Base-by-base conservation (phyloP, 2,888 invertebrate genomes). In the Pyralis farinalis region DNA sequence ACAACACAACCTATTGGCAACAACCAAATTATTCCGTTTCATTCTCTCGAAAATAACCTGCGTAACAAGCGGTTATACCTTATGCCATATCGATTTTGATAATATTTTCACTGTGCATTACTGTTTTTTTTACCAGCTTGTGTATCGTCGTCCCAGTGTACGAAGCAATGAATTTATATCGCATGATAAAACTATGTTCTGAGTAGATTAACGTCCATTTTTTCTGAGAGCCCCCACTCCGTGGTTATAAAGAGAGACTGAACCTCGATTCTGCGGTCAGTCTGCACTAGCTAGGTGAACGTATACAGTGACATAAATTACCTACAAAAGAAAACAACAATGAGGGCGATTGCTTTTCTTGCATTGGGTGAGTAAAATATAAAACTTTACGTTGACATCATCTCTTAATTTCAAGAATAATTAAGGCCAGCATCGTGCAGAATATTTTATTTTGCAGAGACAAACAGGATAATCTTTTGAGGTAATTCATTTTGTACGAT, bases 321-420 rank as follows among this genome's bases (percentile, higher is more conserved):
- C 56, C 60, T 57, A 53, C 42, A 48, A 56, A 34, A 46, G 40
- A 35, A 40, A 58, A 35, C 12, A 44, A 62, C 51, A 48, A 86
- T 86, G 86, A 86, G 78, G 72, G 63, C 72, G 32, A 53, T 69
- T 30, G 73, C 74, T 45, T 55, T 86, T 39, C 57, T 81, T 60
- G 53, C 82, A 61, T 77, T 86, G 37, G 86, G 86, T 86, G 53
- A 85, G 86, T 66, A 16, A 16, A n/a, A 2, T 16, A 3, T 16
- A 16, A 16, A 16, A 16, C 16, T 16, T n/a, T n/a, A n/a, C n/a
- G n/a, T n/a, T n/a, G n/a, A n/a, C n/a, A n/a, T n/a, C n/a, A n/a
- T n/a, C n/a, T n/a, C n/a, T n/a, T n/a, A n/a, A n/a, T n/a, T n/a
- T n/a, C n/a, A n/a, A n/a, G n/a, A n/a, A n/a, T n/a, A n/a, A n/a